Percentiles rank a stretch among this genome's conserved stretches.
Conservation (phyloP, 2,113 vertebrate species). For the Elachura formosa region DNA sequence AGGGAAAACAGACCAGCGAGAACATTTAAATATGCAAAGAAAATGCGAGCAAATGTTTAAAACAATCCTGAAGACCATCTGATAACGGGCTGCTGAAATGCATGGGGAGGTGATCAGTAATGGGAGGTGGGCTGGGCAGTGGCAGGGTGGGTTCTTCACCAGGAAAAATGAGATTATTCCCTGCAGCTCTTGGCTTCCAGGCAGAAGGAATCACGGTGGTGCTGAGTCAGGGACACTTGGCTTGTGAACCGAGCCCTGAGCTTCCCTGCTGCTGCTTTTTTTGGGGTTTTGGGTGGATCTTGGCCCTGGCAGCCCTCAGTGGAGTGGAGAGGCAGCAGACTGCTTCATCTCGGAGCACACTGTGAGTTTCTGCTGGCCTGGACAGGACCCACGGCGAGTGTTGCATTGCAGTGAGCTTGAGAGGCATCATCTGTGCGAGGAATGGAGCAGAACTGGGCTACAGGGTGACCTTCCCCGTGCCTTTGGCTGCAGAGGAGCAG, state of each 20-base stretch:
- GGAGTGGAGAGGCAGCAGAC: background rate
- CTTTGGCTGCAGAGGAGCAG: background rate
- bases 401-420: slow-evolving; percentile 14
- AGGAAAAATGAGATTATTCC: background rate
- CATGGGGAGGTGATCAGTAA: background rate
- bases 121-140: background rate
- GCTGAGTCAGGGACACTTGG: slow-evolving; percentile 21
- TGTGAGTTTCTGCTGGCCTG: background rate
- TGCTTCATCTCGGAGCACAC: background rate
- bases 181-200: background rate
- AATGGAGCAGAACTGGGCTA: background rate
- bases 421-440: background rate
- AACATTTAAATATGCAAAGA: slow-evolving; percentile 11
- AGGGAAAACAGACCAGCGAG: background rate
- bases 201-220: accelerated
- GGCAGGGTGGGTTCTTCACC: background rate
- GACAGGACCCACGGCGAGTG: background rate
- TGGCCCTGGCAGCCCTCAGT: background rate
- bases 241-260: background rate
- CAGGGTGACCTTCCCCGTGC: background rate
- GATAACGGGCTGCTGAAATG: background rate
- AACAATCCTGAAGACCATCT: background rate
- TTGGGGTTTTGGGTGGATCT: background rate
- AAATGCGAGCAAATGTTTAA: background rate
- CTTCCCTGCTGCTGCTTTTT: background rate